Evolutionary conservation across 2,888 invertebrate species (phyloP), one percentile per base, ranked within the genome.

Genomic region (Camptogramma bilineatum): DNA sequence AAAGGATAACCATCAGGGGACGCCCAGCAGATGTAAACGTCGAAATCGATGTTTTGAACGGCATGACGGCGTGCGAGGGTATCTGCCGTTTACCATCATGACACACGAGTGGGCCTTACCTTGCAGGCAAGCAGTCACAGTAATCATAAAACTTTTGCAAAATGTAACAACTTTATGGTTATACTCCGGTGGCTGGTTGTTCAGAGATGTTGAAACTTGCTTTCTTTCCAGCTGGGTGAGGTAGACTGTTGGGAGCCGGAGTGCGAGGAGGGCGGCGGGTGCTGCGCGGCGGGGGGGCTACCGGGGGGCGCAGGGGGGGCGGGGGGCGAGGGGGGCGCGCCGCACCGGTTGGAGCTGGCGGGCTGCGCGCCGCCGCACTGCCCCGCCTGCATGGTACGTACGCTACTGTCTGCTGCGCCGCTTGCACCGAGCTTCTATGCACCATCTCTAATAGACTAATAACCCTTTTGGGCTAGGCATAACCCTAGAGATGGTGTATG

Each of bases 231-330:
- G 96, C 94, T 96, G 79, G 97, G 97, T 55, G 97, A 97, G 91
- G 95, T 97, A 76, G 97, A 97, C 94, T 98, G 98, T 85, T 97
- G 97, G 97, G 96, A 96, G 80, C 94, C 97, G 86, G 96, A 96
- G 84, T 98, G 98, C 87, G 97, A 97, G 95, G 91, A 97, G 96
- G 88, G 39, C 95, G 87, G 86, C 64, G 86, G 81, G 59, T 86
- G 96, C 95, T 94, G 95, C 95, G 85, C 46, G 28, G 7, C 7
- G 28, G 28, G 94, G 73, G 88, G 28, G 95, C 95, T 28, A 8
- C 7, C 95, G 68, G 18, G 64, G 68, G 85, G 97, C 96, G 95
- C 94, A 94, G 73, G 88, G 28, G 95, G 95, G 13, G 87, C 95
- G 95, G 60, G 61, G 66, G 56, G 52, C 60, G 56, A 21, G 61